Evolutionary conservation across 37 sponge, comb jelly and placozoan genomes (phyloP), one percentile per base, ranked within the genome.

Genomic region (Bolinopsis microptera): DNA sequence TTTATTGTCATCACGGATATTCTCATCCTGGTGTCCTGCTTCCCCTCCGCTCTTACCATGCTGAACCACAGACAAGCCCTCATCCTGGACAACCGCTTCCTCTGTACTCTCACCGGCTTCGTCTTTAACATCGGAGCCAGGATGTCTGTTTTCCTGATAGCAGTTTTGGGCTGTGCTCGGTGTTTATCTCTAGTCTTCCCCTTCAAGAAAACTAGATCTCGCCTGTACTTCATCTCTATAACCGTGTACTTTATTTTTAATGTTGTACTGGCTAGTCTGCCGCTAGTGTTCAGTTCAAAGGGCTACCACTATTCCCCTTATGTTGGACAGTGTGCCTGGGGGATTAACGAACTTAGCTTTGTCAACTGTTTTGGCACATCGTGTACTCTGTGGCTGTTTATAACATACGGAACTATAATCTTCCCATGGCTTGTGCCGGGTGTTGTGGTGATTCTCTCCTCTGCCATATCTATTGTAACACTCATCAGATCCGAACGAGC

Each of bases 91-190:
- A 80, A 27, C 35, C 3, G 23, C 28, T 3, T 30, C 18, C 23
- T 80, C 21, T 80, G 83, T 34, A 36, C 16, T 27, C 8, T 80
- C 23, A 35, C 83, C 83, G 83, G 83, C 23, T 80, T 80, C 23
- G 8, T 80, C 37, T 80, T 80, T 27, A 80, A 80, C 38, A 35
- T 80, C 16, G 38, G 13, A 23, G 32, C 83, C 83, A 21, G 83
- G 83, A 80, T 80, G 83, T 80, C 83, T 80, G 83, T 80, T 3
- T 80, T 80, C 83, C 83, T 80, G 83, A 80, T 80, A 8, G 83
- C 83, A 2, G 38, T 80, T 3, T 38, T 80, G 16, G 83, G 83
- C 22, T 18, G 23, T 22, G 83, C 83, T 23, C 83, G 83, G 83
- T 80, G 83, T 31, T 5, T 80, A 8, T 80, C 83, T 38, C 32